Evolutionary conservation across 2,113 vertebrate species (phyloP).

Genomic region (Chiloscyllium plagiosum): DNA sequence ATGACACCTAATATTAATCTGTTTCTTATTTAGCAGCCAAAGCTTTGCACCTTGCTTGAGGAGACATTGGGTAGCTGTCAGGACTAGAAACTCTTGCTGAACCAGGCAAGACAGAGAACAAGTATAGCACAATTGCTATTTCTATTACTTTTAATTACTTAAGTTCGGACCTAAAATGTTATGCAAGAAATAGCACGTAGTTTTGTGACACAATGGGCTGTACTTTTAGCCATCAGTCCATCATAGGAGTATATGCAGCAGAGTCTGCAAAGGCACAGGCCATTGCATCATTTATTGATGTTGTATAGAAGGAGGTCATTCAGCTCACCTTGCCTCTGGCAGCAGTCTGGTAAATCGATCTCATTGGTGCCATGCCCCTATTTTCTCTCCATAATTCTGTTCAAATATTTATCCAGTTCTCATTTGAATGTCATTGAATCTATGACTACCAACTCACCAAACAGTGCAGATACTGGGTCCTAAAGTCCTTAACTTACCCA

Average conservation of each 20-base stretch:
- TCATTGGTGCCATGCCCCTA: neutral
- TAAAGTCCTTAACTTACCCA: neutral
- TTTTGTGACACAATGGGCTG: neutral
- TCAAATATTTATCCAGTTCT: neutral
- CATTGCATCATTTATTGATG: neutral
- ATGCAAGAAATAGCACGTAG: neutral
- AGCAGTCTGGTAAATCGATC: neutral
- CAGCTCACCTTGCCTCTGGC: neutral
- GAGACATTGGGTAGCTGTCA: neutral
- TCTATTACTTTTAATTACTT: neutral
- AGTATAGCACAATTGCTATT: neutral
- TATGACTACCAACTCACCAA: neutral
- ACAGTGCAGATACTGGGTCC: neutral
- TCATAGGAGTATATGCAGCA: neutral
- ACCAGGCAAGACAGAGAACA: neutral
- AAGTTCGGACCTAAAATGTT: neutral
- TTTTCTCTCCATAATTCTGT: neutral
- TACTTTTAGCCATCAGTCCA: neutral
- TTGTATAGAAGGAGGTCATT: neutral
- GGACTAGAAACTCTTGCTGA: neutral
- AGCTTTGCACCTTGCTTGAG: neutral
- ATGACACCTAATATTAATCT: neutral
- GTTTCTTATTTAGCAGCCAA: neutral
- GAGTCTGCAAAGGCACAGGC: neutral
- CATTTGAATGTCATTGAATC: neutral